phyloP scores from a whole-genome alignment of 2,113 vertebrate genomes.

The Hoplias malabaricus region DNA sequence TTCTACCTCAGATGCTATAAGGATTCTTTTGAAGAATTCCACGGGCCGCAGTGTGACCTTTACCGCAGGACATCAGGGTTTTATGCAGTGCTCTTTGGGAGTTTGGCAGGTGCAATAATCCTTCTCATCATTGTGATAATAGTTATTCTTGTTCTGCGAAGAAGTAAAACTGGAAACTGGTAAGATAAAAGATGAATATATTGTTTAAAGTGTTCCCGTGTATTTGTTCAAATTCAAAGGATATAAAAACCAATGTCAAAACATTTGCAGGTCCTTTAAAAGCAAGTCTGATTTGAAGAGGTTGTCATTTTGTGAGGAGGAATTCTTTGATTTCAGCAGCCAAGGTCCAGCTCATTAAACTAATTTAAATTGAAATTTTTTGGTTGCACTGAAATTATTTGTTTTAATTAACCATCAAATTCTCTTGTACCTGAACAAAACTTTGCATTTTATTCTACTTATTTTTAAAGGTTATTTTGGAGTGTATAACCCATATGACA shows the following conservation, averaged over 20 bases:
- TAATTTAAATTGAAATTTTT: too few species aligned
- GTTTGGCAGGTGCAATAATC: constrained; percentile 60
- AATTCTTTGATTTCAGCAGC: constrained; percentile 63
- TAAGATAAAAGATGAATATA: constrained; percentile 36
- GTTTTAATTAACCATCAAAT: too few species aligned
- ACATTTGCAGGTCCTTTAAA: constrained; percentile 36
- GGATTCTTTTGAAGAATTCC: constrained; percentile 56
- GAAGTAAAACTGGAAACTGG: constrained; percentile 38
- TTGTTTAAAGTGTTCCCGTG: neutral
- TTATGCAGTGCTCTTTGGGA: constrained; percentile 71
- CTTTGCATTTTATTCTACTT: neutral
- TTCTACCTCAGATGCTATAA: constrained; percentile 57
- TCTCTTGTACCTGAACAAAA: too few species aligned
- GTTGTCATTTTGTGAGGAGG: constrained; percentile 54
- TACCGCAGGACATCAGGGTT: constrained; percentile 62
- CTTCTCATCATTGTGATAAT: constrained; percentile 53
- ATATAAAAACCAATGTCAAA: neutral
- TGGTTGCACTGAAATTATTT: too few species aligned
- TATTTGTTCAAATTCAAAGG: neutral
- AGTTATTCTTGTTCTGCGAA: constrained; percentile 45
- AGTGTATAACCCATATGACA: neutral
- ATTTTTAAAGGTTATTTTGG: constrained; percentile 21
- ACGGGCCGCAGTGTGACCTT: constrained; percentile 65
- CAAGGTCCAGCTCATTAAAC: constrained; percentile 40
- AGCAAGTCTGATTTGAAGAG: neutral